Evolutionary conservation across 1,140 invertebrate species (phyloP), one percentile per base, ranked within the genome.

Genomic region (Chelonus insularis): DNA sequence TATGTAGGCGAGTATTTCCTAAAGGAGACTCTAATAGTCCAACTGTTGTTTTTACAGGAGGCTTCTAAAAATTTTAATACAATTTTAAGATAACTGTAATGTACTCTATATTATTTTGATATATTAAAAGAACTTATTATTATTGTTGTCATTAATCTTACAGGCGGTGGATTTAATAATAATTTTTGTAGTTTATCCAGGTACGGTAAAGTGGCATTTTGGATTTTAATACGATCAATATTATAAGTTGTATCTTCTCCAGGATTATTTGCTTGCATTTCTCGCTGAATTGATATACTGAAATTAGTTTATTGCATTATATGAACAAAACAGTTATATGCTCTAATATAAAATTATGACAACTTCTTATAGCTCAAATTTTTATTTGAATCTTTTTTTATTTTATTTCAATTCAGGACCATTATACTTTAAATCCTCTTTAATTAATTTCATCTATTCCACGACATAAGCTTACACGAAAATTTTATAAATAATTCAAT

Each of bases 1-100:
- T 86, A 72, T 90, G 86, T 65, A 95, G 80, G 39, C 93, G 81
- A 23, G 89, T 88, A 72, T 87, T 88, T 25, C 92, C 92, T 70
- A 94, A 81, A 32, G 92, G 91, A 54, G 87, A 86, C 65, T 89
- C 85, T 69, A 93, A 76, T 39, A 81, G 52, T 54, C 87, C 89
- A 60, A 84, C 80, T 20, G 88, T 89, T 47, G 88, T 88, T 69
- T 82, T 83, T 63, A 92, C 85, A 29, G 86, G 66, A 63, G 79
- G 72, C 81, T 86, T 86, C 85, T 87, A 63, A 47, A 50, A 61
- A 51, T 34, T 11, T 37, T n/a, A 41, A 64, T 66, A 45, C 20
- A 57, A 36, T 55, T 5, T 4, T 37, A 11, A n/a, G n/a, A n/a
- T n/a, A n/a, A n/a, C n/a, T n/a, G n/a, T n/a, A n/a, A n/a, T n/a